phyloP scores from a whole-genome alignment of 2,888 invertebrate species.

The Rhaphigaster nebulosa region DNA sequence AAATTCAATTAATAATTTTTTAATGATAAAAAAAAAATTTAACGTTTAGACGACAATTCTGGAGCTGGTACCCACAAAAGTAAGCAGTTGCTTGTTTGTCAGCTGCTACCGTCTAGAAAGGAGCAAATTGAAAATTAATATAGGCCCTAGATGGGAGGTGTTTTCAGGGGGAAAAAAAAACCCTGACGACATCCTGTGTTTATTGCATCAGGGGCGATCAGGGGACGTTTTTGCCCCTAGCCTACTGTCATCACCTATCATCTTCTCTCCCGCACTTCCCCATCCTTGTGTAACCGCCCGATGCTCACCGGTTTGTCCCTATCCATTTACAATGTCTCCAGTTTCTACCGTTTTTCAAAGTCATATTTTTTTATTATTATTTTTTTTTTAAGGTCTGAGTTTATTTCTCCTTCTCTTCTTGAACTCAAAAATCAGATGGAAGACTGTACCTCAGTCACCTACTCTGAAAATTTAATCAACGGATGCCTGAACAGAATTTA shows the following conservation, averaged over 20 bases:
- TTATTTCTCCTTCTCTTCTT: neutral
- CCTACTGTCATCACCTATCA: constrained; percentile 17
- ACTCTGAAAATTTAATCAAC: too few relatives aligned
- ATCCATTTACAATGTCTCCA: constrained; percentile 23
- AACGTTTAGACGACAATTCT: too few relatives aligned
- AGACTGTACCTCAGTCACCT: neutral
- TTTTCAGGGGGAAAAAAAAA: neutral
- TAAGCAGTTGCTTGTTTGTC: constrained; percentile 10
- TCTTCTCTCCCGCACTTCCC: constrained; percentile 8
- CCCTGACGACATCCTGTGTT: constrained; percentile 45
- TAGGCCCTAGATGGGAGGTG: neutral
- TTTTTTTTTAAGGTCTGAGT: neutral
- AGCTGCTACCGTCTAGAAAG: neutral
- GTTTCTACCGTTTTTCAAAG: neutral
- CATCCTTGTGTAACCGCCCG: neutral
- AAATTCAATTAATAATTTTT: too few relatives aligned
- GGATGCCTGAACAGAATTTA: too few relatives aligned
- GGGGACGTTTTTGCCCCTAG: neutral
- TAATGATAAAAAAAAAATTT: too few relatives aligned
- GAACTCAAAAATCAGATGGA: neutral
- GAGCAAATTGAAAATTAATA: constrained; percentile 50
- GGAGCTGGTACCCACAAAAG: neutral
- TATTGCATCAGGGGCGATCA: neutral
- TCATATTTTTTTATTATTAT: neutral
- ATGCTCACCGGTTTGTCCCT: neutral